Evolutionary conservation across 2,888 invertebrate species (phyloP), one percentile per base, ranked within the genome.

Genomic region (Platypus cylindrus): DNA sequence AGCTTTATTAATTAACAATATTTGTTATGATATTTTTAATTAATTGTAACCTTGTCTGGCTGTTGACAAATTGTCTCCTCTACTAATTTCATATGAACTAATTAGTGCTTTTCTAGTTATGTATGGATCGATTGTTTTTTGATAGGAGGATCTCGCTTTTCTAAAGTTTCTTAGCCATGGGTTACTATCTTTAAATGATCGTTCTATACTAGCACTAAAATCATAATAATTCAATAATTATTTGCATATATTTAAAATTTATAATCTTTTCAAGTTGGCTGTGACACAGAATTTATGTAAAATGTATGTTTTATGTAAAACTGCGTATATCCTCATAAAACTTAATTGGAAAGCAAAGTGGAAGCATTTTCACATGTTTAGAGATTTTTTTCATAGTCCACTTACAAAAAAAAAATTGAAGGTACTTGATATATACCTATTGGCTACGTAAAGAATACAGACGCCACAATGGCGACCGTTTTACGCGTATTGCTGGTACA

Each of bases 171-270:
- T 73, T 30, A 74, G 68, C 75, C 77, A 79, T 46, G 74, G 67
- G 40, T 72, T 75, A 38, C 74, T 71, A 28, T 56, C 56, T 50
- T 67, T 63, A 51, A 84, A 71, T 30, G 76, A 77, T 52, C 83
- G 70, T 52, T 78, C 75, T 45, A 87, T 78, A 52, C 80, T 72
- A 52, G 78, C 75, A 51, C 86, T 87, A 65, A 35, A 70, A 68
- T n/a, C n/a, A n/a, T n/a, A n/a, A 9, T 25, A 25, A 25, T 5
- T 25, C 5, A 5, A 25, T 25, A 7, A 7, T 7, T 20, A 7
- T 20, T 20, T 20, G 5, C 5, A 7, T 20, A 20, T 20, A 20
- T 20, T 7, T 20, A 20, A 20, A 20, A 20, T 20, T 7, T 20
- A 9, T 20, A 5, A 20, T 20, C 5, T 20, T 7, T 5, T 20